Evolutionary conservation across 2,113 vertebrate genomes (phyloP).

Genomic region (Actenoides hombroni): DNA sequence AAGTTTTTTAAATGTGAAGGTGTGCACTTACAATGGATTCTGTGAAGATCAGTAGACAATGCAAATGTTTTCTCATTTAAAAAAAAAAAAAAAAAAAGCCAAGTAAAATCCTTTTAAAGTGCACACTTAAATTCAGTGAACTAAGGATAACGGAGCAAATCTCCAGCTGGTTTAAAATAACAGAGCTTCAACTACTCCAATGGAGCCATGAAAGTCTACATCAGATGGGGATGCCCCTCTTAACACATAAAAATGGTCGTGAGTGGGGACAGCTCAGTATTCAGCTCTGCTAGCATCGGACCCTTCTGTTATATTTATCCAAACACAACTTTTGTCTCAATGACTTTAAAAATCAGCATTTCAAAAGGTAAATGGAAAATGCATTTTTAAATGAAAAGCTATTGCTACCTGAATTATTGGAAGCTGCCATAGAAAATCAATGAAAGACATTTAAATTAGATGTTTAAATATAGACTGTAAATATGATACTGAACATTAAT

Average conservation of each 20-base stretch:
- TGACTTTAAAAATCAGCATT: neutral
- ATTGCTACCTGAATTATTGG: neutral
- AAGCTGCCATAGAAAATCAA: neutral
- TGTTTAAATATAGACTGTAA: slow-evolving; percentile 35
- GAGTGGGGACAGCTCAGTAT: neutral
- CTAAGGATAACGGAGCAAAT: slow-evolving; percentile 7
- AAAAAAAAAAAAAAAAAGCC: neutral
- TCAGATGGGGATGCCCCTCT: neutral
- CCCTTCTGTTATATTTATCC: neutral
- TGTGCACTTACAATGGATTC: neutral
- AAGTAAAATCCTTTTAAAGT: neutral
- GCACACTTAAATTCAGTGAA: neutral
- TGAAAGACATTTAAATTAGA: slow-evolving; percentile 33
- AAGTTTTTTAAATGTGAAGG: neutral
- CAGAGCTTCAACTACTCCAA: slow-evolving; percentile 1
- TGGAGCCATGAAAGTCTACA: neutral
- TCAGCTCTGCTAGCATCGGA: neutral
- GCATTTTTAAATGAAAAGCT: slow-evolving; percentile 42
- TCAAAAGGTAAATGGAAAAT: slow-evolving; percentile 22
- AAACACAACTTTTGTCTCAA: neutral
- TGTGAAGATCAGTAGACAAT: neutral
- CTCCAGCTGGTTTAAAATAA: slow-evolving; percentile 11
- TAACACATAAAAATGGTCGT: neutral
- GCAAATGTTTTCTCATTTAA: neutral
- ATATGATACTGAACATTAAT: neutral